A percentile compares a stretch with the other conserved stretches of the same genome.
Conservation (phyloP, 2,113 vertebrate species). For the Carassius carassius region DNA sequence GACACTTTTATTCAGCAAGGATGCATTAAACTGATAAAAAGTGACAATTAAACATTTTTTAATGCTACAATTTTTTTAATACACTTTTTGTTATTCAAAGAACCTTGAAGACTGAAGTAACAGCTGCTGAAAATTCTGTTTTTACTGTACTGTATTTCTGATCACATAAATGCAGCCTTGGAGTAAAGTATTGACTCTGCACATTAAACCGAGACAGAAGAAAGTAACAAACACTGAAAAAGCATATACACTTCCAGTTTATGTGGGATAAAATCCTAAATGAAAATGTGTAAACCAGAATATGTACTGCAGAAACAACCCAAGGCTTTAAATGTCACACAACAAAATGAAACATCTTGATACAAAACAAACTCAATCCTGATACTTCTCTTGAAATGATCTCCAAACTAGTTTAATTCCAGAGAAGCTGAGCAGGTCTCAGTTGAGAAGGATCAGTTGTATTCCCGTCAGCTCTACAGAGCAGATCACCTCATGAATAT, state of each 20-base stretch:
- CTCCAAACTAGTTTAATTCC: slow-evolving; percentile 7
- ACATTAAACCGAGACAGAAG: not conserved
- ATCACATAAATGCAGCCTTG: not conserved
- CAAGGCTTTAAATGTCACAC: not conserved
- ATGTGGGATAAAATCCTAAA: not conserved
- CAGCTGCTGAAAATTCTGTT: too few species aligned
- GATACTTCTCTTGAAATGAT: slow-evolving; percentile 3
- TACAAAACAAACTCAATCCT: slow-evolving; percentile 21
- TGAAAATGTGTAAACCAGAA: not conserved
- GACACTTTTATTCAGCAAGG: too few species aligned
- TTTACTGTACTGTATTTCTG: not conserved
- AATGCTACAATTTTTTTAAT: too few species aligned
- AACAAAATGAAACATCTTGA: not conserved
- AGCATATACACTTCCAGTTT: not conserved
- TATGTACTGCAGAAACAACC: not conserved
- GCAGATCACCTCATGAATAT: slow-evolving; percentile 29
- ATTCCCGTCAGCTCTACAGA: slow-evolving; percentile 4
- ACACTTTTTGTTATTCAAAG: too few species aligned
- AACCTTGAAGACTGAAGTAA: too few species aligned
- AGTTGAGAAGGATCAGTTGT: slow-evolving; percentile 8
- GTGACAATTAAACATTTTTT: too few species aligned
- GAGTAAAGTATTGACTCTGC: not conserved
- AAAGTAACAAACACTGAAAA: not conserved
- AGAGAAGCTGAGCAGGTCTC: not conserved
- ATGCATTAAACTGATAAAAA: too few species aligned